Evolutionary conservation across 2,797 vertebrate species (phyloP).

Genomic region (Enteromius treurensis): DNA sequence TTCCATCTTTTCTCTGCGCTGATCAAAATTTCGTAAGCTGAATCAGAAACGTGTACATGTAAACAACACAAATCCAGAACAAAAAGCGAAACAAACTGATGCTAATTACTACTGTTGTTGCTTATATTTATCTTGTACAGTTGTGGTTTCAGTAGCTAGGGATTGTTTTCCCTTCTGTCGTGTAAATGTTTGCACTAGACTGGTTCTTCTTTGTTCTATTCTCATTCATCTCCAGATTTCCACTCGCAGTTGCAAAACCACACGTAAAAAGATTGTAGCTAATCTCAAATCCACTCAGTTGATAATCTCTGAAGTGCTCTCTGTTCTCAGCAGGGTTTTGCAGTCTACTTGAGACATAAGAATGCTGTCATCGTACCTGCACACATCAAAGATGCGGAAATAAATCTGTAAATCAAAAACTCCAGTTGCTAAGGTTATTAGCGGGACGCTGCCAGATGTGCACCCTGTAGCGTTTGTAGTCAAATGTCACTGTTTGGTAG

Average conservation of each 20-base stretch:
- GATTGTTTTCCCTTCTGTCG: background rate
- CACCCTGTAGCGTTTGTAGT: slow-evolving; percentile 67
- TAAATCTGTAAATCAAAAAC: background rate
- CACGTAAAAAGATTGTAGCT: slow-evolving; percentile 10
- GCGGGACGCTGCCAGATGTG: background rate
- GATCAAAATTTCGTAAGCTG: background rate
- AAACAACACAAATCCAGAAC: slow-evolving; percentile 2
- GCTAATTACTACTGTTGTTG: background rate
- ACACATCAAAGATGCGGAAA: slow-evolving; percentile 7
- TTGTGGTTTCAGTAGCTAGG: slow-evolving; percentile 10
- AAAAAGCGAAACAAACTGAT: background rate
- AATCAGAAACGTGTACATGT: background rate
- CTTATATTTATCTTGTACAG: background rate
- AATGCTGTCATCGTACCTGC: background rate
- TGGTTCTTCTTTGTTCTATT: slow-evolving; percentile 6
- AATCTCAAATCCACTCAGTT: slow-evolving; percentile 24
- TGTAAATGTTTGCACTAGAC: slow-evolving; percentile 24
- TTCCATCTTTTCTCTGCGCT: slow-evolving; percentile 1
- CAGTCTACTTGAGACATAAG: background rate
- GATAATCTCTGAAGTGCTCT: background rate
- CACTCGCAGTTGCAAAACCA: background rate
- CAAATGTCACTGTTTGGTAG: background rate
- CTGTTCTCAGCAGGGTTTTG: slow-evolving; percentile 13
- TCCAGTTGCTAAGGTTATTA: background rate
- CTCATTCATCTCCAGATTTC: slow-evolving; percentile 5